phyloP scores from a whole-genome alignment of 2,113 vertebrate genomes.

The Deroptyus accipitrinus region DNA sequence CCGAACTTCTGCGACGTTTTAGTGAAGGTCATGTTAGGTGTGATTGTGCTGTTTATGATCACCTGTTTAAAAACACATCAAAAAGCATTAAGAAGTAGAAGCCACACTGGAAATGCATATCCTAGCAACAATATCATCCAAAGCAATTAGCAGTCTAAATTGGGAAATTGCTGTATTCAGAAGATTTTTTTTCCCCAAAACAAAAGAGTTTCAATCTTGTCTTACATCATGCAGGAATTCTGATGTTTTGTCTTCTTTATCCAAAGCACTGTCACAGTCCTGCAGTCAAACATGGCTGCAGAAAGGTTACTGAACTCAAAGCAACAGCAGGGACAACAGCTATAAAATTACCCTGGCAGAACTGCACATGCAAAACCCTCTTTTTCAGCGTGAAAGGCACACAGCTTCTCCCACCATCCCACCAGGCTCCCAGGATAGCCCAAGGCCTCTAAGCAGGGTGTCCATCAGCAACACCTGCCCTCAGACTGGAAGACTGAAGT shows the following conservation, averaged over 20 bases:
- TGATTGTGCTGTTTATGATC: constrained; percentile 98
- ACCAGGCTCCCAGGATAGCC: background rate
- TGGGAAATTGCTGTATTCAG: constrained; percentile 3
- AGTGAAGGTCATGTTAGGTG: constrained; percentile 98
- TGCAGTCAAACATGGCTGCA: background rate
- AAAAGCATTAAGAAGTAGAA: background rate
- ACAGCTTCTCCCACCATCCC: accelerated
- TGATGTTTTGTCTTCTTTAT: background rate
- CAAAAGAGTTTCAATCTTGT: background rate
- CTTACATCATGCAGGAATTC: background rate
- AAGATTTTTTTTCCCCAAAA: background rate
- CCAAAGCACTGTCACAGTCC: background rate
- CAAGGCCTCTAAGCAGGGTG: background rate
- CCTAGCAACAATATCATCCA: constrained; percentile 2
- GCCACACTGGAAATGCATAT: background rate
- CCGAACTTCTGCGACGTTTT: constrained; percentile 98
- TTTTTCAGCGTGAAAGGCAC: background rate
- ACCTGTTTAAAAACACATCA: constrained; percentile 76
- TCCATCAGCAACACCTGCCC: background rate
- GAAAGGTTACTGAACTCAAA: background rate
- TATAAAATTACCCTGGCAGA: background rate
- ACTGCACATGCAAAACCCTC: background rate
- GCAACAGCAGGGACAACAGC: background rate
- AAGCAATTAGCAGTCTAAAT: background rate
- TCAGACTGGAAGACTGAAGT: background rate